These are phyloP conservation scores for Sebastes aleutianus DNA, from an alignment of 2,797 vertebrate genomes.

Conservation along the genomic window DNA sequence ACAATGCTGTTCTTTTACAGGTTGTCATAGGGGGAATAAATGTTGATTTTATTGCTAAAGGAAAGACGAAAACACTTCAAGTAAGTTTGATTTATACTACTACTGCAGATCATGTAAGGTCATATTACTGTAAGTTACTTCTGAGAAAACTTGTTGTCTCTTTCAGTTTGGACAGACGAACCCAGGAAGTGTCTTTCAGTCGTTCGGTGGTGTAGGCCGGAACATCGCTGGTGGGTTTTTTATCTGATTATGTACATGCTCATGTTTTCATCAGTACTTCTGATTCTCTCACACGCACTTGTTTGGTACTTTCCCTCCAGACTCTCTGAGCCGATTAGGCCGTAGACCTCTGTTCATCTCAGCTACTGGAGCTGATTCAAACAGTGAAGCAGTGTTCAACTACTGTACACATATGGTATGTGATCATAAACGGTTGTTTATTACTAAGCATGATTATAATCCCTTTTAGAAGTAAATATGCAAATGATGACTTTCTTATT, in stretches of 20 bases:
- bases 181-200: constrained; percentile 85
- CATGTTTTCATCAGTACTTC: neutral
- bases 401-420: constrained; percentile 90
- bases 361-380: constrained; percentile 85
- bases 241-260: constrained; percentile 8
- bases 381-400: constrained; percentile 82
- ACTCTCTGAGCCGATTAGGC: constrained; percentile 88
- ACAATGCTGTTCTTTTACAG: constrained; percentile 69
- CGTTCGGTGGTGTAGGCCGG: constrained; percentile 90
- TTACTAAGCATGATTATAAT: neutral
- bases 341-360: constrained; percentile 85
- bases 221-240: constrained; percentile 87
- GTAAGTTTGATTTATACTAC: constrained; percentile 71
- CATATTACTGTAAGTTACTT: neutral
- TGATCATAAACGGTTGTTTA: neutral
- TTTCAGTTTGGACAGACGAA: constrained; percentile 89
- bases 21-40: constrained; percentile 92
- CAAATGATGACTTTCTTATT: neutral
- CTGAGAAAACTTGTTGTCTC: constrained; percentile 19
- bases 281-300: neutral
- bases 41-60: constrained; percentile 91
- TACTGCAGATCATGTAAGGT: neutral
- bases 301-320: constrained; percentile 62
- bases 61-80: constrained; percentile 77
- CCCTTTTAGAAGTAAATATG: neutral